Evolutionary conservation across 2,113 vertebrate genomes (phyloP).

Genomic region (Ploceus nigricollis): DNA sequence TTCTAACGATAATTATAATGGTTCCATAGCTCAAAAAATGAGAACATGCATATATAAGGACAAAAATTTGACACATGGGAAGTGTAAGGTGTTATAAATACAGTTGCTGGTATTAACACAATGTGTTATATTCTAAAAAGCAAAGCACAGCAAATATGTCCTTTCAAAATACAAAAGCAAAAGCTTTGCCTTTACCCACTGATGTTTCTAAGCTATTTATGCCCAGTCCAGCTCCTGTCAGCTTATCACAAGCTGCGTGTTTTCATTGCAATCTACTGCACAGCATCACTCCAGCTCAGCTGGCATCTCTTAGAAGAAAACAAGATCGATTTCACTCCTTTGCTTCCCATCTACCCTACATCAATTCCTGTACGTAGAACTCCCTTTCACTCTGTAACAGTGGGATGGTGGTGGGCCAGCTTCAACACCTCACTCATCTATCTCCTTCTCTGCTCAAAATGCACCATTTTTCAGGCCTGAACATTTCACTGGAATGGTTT

Average conservation of each 20-base stretch:
- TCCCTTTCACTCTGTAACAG: neutral
- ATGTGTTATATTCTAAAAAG: neutral
- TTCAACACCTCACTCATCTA: neutral
- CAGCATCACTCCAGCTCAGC: constrained; percentile 33
- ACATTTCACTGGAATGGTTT: neutral
- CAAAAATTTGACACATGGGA: neutral
- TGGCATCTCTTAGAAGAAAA: constrained; percentile 26
- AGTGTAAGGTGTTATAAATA: constrained; percentile 13
- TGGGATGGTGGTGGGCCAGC: neutral
- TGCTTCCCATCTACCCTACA: neutral
- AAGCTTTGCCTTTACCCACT: constrained; percentile 8
- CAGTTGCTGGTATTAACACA: neutral
- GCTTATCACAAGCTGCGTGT: constrained; percentile 38
- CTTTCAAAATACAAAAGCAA: constrained; percentile 11
- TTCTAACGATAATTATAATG: neutral
- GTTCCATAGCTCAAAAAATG: neutral
- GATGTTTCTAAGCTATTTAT: constrained; percentile 40
- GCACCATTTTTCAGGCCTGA: neutral
- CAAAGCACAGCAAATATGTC: constrained; percentile 13
- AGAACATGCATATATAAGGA: neutral
- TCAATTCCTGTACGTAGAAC: neutral
- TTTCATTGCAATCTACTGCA: constrained; percentile 46
- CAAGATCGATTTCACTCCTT: constrained; percentile 14
- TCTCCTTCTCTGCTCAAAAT: neutral
- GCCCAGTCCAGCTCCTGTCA: constrained; percentile 27